A percentile compares a stretch with the other conserved stretches of the same genome.
These are phyloP conservation scores for Microchirus variegatus DNA, from an alignment of 2,797 vertebrate genomes.

Conservation along the genomic window DNA sequence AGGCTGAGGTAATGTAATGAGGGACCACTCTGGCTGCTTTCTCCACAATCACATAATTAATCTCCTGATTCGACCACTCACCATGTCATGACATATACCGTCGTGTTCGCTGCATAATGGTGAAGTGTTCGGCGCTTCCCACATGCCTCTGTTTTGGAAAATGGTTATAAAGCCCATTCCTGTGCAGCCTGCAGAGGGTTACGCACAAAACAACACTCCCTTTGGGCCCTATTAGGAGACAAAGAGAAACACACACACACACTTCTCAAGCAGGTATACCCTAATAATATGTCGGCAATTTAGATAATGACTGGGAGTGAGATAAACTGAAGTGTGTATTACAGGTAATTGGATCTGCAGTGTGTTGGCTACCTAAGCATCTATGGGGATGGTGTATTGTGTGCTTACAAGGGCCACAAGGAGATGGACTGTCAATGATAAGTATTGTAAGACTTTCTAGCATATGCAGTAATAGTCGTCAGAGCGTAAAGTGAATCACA, in stretches of 20 bases:
- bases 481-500: conserved; percentile 43
- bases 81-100: conserved; percentile 74
- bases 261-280: conserved; percentile 80
- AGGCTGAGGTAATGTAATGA: conserved; percentile 77
- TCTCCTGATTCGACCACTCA: conserved; percentile 75
- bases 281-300: conserved; percentile 97
- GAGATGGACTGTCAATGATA: conserved; percentile 63
- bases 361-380: conserved; percentile 78
- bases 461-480: conserved; percentile 23
- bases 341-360: conserved; percentile 94
- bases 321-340: conserved; percentile 97
- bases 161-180: conserved; percentile 81
- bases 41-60: conserved; percentile 77
- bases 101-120: conserved; percentile 78
- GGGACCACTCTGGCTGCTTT: conserved; percentile 61
- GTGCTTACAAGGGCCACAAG: conserved; percentile 43
- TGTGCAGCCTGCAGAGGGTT: conserved; percentile 91
- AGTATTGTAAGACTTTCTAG: conserved; percentile 39
- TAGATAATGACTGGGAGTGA: conserved; percentile 98
- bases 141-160: conserved; percentile 83
- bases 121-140: conserved; percentile 53
- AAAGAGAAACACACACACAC: conserved; percentile 71
- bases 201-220: conserved; percentile 93
- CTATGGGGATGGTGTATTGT: conserved; percentile 50
- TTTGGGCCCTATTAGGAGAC: conserved; percentile 92